These are phyloP conservation scores for Coluber constrictor DNA, from an alignment of 2,797 vertebrate genomes.

Conservation along the genomic window DNA sequence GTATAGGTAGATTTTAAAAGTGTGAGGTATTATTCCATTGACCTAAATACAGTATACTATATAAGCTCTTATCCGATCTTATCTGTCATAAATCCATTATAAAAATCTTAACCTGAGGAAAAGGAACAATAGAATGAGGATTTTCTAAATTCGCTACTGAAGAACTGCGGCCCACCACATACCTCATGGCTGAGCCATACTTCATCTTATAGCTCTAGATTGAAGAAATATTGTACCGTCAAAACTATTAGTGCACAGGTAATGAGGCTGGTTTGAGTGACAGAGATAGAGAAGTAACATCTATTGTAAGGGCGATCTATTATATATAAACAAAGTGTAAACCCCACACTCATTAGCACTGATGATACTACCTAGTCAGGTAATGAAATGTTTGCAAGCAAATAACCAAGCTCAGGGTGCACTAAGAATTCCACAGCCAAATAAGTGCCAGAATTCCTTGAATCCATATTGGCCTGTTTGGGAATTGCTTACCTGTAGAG, in stretches of 20 bases:
- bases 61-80: neutral
- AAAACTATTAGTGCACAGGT: neutral
- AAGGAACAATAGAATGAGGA: neutral
- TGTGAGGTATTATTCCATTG: neutral
- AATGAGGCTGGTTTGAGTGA: neutral
- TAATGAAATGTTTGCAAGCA: neutral
- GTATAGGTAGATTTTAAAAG: neutral
- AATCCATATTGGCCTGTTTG: neutral
- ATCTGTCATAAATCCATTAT: neutral
- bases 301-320: neutral
- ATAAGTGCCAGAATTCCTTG: neutral
- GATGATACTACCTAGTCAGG: neutral
- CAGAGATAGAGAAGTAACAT: neutral
- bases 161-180: neutral
- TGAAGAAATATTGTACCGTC: neutral
- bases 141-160: neutral
- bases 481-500: neutral
- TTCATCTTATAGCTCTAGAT: neutral
- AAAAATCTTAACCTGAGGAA: neutral
- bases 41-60: neutral
- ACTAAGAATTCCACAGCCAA: neutral
- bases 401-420: neutral
- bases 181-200: neutral
- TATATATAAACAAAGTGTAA: neutral
- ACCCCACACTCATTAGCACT: neutral